A percentile compares a stretch with the other conserved stretches of the same genome.
Conservation (phyloP, 2,113 vertebrate genomes). For the Fulmarus glacialis region DNA sequence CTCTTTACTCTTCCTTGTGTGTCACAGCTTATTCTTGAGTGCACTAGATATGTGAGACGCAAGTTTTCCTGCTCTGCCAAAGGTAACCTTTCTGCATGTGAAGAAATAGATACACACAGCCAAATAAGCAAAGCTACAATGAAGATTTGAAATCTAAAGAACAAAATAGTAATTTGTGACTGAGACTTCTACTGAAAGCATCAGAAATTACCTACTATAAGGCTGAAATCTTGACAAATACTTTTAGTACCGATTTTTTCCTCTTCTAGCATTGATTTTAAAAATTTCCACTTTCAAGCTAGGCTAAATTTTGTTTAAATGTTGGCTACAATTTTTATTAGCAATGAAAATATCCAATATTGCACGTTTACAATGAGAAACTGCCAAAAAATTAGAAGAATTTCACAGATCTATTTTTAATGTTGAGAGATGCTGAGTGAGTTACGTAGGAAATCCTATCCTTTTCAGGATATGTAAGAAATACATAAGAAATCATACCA, state of each 20-base stretch:
- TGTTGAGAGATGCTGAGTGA: not conserved
- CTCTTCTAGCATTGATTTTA: not conserved
- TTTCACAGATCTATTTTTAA: slow-evolving; percentile 13
- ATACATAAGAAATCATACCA: not conserved
- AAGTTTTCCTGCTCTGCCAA: not conserved
- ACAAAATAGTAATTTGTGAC: not conserved
- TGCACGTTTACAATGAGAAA: not conserved
- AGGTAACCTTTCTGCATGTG: not conserved
- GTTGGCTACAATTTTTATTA: not conserved
- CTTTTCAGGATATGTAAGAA: not conserved
- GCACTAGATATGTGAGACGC: not conserved
- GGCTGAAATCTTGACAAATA: not conserved
- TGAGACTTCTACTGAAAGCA: not conserved
- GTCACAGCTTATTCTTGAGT: not conserved
- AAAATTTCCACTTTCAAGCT: not conserved
- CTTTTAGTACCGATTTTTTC: not conserved
- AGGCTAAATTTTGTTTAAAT: not conserved
- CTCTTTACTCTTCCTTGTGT: not conserved
- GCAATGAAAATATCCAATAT: not conserved
- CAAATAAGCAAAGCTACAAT: not conserved
- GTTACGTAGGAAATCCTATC: not conserved
- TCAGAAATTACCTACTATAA: not conserved
- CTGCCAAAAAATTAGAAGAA: not conserved
- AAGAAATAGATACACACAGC: not conserved
- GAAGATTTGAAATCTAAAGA: not conserved